Evolutionary conservation across 2,888 invertebrate genomes (phyloP).

Genomic region (Laothoe populi): DNA sequence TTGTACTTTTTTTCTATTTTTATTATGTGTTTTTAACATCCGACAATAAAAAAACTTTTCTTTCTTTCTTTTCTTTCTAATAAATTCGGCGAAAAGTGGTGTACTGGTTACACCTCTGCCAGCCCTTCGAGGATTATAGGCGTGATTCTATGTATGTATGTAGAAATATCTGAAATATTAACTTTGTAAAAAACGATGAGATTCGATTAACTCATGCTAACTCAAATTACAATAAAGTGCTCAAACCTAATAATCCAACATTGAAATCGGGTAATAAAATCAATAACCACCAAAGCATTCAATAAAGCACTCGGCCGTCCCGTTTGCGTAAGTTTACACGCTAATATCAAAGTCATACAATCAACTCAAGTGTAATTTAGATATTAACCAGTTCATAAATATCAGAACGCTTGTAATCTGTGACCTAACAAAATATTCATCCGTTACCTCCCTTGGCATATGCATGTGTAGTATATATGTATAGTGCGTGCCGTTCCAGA

Average conservation of each 20-base stretch:
- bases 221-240: too few relatives aligned
- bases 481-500: conserved; percentile 55
- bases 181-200: too few relatives aligned
- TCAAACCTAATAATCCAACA: background rate
- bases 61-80: too few relatives aligned
- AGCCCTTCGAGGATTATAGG: too few relatives aligned
- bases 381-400: conserved; percentile 28
- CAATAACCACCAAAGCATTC: conserved; percentile 20
- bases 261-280: conserved; percentile 17
- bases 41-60: too few relatives aligned
- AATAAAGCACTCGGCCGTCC: conserved; percentile 18
- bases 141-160: too few relatives aligned
- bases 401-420: conserved; percentile 28
- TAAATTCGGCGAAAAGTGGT: too few relatives aligned
- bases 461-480: background rate
- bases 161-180: too few relatives aligned
- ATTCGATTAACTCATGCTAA: too few relatives aligned
- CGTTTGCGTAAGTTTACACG: conserved; percentile 13
- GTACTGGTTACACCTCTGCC: too few relatives aligned
- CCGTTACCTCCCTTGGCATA: conserved; percentile 22
- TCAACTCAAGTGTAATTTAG: conserved; percentile 23
- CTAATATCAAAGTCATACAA: conserved; percentile 17
- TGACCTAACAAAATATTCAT: conserved; percentile 30
- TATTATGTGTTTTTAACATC: too few relatives aligned
- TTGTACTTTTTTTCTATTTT: too few relatives aligned